A percentile compares a stretch with the other conserved stretches of the same genome.
phyloP scores from a whole-genome alignment of 2,888 invertebrate genomes.

The Pristionchus fissidentatus region DNA sequence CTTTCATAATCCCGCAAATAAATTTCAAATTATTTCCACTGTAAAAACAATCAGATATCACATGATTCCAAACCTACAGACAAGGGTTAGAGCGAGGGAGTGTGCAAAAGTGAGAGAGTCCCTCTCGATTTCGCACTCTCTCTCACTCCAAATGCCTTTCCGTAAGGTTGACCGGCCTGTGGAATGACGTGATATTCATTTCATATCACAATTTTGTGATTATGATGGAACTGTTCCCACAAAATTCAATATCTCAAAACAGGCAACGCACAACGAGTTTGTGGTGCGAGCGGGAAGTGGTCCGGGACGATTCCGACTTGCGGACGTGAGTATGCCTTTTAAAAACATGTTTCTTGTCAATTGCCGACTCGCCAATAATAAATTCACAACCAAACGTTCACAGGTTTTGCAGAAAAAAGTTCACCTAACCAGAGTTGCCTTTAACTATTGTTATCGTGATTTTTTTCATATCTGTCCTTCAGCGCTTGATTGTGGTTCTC shows the following conservation, averaged over 20 bases:
- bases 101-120: no score
- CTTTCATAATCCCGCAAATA: no score
- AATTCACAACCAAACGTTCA: no score
- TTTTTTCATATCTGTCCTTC: conserved; percentile 8
- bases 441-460: neutral
- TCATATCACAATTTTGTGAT: neutral
- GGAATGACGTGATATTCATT: no score
- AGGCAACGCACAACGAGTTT: conserved; percentile 56
- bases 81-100: no score
- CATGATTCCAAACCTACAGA: no score
- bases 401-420: no score
- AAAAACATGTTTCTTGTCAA: neutral
- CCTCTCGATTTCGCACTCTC: no score
- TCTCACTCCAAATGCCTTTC: no score
- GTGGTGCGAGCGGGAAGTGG: conserved; percentile 64
- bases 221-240: neutral
- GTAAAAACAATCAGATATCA: no score
- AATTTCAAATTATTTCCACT: no score
- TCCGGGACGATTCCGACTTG: conserved; percentile 66
- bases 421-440: neutral
- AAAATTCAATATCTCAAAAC: conserved; percentile 48
- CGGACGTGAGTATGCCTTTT: conserved; percentile 52
- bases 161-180: no score
- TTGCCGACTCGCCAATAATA: neutral
- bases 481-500: conserved; percentile 52